phyloP scores from a whole-genome alignment of 2,113 vertebrate genomes.

The Bubalus kerabau region DNA sequence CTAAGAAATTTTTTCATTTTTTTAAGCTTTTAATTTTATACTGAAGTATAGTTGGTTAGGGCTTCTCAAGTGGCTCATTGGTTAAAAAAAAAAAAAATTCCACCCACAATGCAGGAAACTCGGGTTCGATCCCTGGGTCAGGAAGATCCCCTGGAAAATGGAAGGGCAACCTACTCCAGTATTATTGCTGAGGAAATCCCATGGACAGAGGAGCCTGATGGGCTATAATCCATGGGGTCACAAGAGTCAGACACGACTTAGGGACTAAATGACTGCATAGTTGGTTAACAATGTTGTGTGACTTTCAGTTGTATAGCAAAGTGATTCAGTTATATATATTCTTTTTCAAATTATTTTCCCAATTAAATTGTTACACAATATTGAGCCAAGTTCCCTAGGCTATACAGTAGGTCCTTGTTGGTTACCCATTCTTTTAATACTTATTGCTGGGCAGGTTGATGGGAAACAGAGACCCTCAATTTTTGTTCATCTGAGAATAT shows the following conservation, averaged over 20 bases:
- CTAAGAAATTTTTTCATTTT: not conserved
- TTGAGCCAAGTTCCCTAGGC: not conserved
- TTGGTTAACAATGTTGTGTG: not conserved
- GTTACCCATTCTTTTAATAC: not conserved
- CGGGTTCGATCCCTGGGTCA: accelerated
- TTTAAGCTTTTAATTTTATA: not conserved
- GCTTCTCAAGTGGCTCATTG: not conserved
- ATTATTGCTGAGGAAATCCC: not conserved
- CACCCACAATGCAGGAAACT: not conserved
- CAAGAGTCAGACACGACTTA: not conserved
- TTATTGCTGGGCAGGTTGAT: not conserved
- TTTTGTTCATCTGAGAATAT: not conserved
- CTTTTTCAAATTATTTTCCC: not conserved
- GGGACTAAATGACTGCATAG: not conserved
- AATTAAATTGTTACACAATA: not conserved
- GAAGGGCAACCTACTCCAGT: not conserved
- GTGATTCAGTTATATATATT: no score
- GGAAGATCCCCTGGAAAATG: not conserved
- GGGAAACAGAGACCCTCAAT: not conserved
- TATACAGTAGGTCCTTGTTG: not conserved
- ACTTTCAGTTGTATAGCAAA: not conserved
- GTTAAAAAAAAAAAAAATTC: not conserved
- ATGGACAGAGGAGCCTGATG: not conserved
- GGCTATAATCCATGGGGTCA: not conserved
- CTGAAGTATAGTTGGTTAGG: not conserved